phyloP scores from a whole-genome alignment of 2,797 vertebrate genomes.

The Myiothlypis chrysogaster region DNA sequence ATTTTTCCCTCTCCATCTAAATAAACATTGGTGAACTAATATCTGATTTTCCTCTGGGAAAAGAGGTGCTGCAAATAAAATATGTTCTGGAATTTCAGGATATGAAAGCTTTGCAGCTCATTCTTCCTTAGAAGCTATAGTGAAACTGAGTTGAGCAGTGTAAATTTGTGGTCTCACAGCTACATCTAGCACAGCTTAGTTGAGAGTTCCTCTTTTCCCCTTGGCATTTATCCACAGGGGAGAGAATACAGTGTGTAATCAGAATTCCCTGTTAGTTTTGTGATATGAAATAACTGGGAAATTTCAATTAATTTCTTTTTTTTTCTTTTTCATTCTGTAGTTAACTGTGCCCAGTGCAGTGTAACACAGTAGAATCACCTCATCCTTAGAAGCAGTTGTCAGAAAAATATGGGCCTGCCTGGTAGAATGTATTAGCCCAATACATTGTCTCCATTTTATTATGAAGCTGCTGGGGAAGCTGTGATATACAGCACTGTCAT shows the following conservation, averaged over 20 bases:
- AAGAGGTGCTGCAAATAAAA: not conserved
- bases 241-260: not conserved
- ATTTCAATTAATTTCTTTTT: not conserved
- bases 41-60: not conserved
- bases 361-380: conserved; percentile 73
- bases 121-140: not conserved
- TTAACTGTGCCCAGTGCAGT: conserved; percentile 67
- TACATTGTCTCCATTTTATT: conserved; percentile 88
- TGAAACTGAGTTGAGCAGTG: not conserved
- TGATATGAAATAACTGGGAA: not conserved
- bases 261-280: not conserved
- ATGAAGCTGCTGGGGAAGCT: conserved; percentile 80
- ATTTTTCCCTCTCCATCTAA: not conserved
- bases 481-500: conserved; percentile 92
- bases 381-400: conserved; percentile 87
- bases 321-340: conserved; percentile 16
- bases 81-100: not conserved
- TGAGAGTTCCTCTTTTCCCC: not conserved
- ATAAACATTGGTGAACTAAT: not conserved
- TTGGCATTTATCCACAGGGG: not conserved
- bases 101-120: not conserved
- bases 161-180: not conserved
- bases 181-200: not conserved
- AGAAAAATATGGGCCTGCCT: conserved; percentile 82
- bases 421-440: conserved; percentile 90